Evolutionary conservation across 1,140 invertebrate genomes (phyloP), one percentile per base, ranked within the genome.

Genomic region (Zaprionus kolodkinae): DNA sequence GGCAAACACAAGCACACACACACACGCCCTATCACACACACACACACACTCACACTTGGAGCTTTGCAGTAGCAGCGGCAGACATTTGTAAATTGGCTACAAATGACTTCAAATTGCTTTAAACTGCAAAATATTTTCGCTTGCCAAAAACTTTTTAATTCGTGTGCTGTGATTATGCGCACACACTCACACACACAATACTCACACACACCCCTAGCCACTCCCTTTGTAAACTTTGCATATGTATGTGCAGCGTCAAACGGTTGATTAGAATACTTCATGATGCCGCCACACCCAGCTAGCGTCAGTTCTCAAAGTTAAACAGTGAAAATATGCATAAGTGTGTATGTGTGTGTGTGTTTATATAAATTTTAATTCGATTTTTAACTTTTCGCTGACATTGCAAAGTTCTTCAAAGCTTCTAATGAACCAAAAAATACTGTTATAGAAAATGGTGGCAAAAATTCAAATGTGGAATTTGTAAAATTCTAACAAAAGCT

Each of bases 31-130:
- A 59, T 64, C 50, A 60, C 67, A 66, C 57, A 21, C 76, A 40
- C 61, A 64, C 45, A 67, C 1, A 15, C 17, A 13, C 17, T 27
- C 40, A 69, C 33, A 36, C 68, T 57, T 52, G 11, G 35, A 40
- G 13, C 38, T n/a, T n/a, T 40, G 38, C 38, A 40, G 38, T 40
- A 21, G 25, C 43, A 71, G 17, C 27, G 59, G 25, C 64, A 88
- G 70, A 84, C 84, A 88, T 87, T 88, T 84, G 81, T 81, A 89
- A 89, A 89, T 89, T 89, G 85, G 85, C 85, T 89, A 85, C 85
- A 89, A 89, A 89, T 89, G 85, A 89, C 85, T 89, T 89, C 75
- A 89, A 89, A 89, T 89, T 89, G 85, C 85, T 89, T 89, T 89
- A 89, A 89, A 81, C 85, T 89, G 87, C 81, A 89, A 89, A 89